Conservation (phyloP, 2,888 invertebrate genomes). For the Onthophagus sagittarius region DNA sequence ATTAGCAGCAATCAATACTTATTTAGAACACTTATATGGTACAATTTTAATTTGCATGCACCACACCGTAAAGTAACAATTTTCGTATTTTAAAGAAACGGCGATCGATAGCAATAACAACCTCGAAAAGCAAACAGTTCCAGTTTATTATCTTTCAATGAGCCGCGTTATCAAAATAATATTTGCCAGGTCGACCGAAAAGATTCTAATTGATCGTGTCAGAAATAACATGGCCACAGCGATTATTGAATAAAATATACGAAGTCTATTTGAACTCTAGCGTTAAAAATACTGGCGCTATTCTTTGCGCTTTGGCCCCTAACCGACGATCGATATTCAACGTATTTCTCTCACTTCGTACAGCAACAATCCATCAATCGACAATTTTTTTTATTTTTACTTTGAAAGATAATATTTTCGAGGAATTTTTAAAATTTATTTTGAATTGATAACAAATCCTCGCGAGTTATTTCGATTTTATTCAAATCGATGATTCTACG, state of each 20-base stretch:
- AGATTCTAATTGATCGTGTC: too few relatives aligned
- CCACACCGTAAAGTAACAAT: neutral
- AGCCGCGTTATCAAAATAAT: neutral
- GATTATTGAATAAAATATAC: neutral
- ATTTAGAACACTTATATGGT: neutral
- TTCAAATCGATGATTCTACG: neutral
- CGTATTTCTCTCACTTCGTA: neutral
- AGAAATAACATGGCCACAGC: too few relatives aligned
- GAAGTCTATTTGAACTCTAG: neutral
- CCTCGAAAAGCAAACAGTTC: neutral
- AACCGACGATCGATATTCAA: neutral
- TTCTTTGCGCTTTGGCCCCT: too few relatives aligned
- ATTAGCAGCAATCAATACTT: neutral
- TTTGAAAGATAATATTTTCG: neutral
- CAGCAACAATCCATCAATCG: neutral
- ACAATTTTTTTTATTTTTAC: neutral
- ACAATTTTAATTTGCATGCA: neutral
- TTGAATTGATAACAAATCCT: neutral
- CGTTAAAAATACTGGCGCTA: neutral
- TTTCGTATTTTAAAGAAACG: neutral
- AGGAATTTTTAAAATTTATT: neutral
- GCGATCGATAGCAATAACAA: neutral
- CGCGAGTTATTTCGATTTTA: neutral
- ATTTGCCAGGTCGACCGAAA: too few relatives aligned
- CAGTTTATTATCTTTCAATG: neutral